Evolutionary conservation across 1,140 invertebrate genomes (phyloP), one percentile per base, ranked within the genome.

Genomic region (Gryon sp.): DNA sequence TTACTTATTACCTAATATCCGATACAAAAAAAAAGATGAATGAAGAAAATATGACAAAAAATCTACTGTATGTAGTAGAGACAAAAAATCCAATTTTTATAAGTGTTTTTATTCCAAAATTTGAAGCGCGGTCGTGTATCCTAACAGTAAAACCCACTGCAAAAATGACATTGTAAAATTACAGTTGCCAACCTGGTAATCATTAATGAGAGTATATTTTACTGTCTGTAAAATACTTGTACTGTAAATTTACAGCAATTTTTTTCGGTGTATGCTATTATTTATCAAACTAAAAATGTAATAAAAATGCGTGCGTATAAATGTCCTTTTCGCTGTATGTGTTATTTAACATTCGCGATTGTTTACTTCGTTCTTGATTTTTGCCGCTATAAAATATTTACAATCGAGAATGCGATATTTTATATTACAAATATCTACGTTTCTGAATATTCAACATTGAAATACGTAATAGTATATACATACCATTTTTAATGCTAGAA

Each of bases 51-150:
- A 7, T 28, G 6, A 2, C 11, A 9, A 12, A 12, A 9, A 34
- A 46, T 40, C 16, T 30, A 57, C 30, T 48, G 0, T 14, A 20
- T 41, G 36, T 50, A 52, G 45, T 15, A 11, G 32, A n/a, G n/a
- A 24, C 34, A 24, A 52, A 43, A 11, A 24, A 50, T 50, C 43
- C n/a, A 52, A 14, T 69, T 59, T 69, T 62, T 68, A 55, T 22
- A 15, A 55, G 20, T 38, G 38, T 66, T 72, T 62, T 60, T 76
- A 57, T 48, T 76, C 30, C 57, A 76, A 57, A 41, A 76, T 79
- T 46, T 50, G 53, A 74, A 59, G 73, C 78, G 73, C 78, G 78
- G 78, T 79, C 57, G 69, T 79, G 78, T 79, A 76, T 79, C 73
- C 73, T 79, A 79, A 65, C 66, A 53, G 66, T 70, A 60, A 6